phyloP scores from a whole-genome alignment of 2,797 vertebrate species.

The Melanotaenia pygmaea region DNA sequence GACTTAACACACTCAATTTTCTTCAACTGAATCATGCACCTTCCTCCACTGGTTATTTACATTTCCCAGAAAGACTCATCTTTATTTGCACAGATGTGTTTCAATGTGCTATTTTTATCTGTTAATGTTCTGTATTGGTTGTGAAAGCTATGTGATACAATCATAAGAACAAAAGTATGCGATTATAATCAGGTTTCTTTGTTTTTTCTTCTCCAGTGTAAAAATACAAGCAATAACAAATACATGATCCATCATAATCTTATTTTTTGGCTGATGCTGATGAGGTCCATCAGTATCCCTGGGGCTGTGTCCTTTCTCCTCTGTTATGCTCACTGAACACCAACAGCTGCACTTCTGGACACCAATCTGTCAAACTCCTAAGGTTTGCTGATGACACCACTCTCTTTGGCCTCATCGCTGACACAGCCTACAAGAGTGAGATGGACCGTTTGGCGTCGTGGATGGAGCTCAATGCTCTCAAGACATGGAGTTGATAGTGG shows the following conservation, averaged over 20 bases:
- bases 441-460: no score
- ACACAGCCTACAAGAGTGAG: no score
- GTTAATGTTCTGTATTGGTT: conserved; percentile 55
- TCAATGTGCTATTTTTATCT: conserved; percentile 41
- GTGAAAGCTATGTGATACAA: conserved; percentile 28
- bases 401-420: no score
- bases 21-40: conserved; percentile 11
- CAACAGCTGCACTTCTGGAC: no score
- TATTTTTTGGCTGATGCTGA: neutral
- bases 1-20: conserved; percentile 5
- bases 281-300: no score
- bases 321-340: no score
- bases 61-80: conserved; percentile 51
- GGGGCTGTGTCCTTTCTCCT: no score
- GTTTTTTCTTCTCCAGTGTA: conserved; percentile 30
- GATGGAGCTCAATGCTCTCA: no score
- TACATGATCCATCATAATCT: neutral
- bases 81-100: conserved; percentile 20
- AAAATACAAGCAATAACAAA: conserved; percentile 15
- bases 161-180: conserved; percentile 10
- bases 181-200: conserved; percentile 9
- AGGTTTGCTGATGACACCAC: no score
- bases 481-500: no score
- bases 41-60: conserved; percentile 18
- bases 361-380: no score